A percentile compares a stretch with the other conserved stretches of the same genome.
These are phyloP conservation scores for Nemurella pictetii DNA, from an alignment of 2,888 invertebrate genomes.

Conservation along the genomic window DNA sequence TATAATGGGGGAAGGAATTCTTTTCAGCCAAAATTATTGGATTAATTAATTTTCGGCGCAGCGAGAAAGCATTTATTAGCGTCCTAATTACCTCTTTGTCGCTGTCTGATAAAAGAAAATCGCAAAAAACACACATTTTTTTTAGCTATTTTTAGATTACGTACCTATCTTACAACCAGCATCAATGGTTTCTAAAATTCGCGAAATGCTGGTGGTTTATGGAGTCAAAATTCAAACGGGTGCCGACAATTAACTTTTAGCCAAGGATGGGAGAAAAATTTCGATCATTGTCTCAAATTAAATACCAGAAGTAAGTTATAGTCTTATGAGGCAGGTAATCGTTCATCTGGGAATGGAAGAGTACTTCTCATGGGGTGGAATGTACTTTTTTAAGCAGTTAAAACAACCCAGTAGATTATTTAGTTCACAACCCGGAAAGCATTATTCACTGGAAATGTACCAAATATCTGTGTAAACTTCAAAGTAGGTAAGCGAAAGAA, in stretches of 20 bases:
- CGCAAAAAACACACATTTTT: background rate
- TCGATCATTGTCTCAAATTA: background rate
- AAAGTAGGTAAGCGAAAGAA: no score
- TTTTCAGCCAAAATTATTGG: background rate
- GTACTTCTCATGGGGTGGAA: background rate
- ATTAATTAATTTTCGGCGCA: background rate
- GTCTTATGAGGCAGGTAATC: no score
- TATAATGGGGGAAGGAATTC: background rate
- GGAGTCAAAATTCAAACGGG: background rate
- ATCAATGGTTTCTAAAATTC: background rate
- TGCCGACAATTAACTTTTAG: background rate
- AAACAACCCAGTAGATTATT: background rate
- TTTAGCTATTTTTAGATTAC: background rate
- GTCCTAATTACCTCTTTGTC: background rate
- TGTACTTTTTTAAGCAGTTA: background rate
- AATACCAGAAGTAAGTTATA: background rate
- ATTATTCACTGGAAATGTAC: no score
- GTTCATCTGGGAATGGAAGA: no score
- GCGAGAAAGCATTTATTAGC: background rate
- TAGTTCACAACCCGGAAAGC: no score
- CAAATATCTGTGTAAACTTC: no score
- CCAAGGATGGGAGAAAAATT: background rate
- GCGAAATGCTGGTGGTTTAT: background rate
- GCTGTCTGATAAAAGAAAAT: background rate
- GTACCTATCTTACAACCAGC: background rate